phyloP scores from a whole-genome alignment of 2,797 vertebrate genomes.

The Microctenopoma lineatum region DNA sequence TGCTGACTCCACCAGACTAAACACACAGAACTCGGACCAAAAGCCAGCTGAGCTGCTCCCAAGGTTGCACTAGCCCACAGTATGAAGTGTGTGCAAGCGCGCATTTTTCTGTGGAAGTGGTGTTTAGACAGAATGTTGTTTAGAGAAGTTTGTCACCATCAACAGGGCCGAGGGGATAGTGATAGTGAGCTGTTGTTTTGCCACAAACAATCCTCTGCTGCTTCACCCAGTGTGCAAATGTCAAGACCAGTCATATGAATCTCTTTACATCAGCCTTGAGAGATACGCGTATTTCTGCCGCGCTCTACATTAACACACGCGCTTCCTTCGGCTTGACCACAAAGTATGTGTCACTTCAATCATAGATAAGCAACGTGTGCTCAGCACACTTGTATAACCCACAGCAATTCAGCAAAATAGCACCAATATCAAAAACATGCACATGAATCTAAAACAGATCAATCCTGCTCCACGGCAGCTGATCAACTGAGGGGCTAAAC shows the following conservation, averaged over 20 bases:
- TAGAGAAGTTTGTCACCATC: background rate
- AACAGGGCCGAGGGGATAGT: background rate
- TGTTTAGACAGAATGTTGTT: background rate
- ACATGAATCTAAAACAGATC: background rate
- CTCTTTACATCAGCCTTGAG: background rate
- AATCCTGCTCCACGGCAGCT: background rate
- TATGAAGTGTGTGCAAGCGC: background rate
- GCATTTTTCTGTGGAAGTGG: background rate
- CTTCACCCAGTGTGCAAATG: background rate
- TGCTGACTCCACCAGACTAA: conserved; percentile 35
- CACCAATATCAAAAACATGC: background rate
- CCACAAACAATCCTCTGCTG: background rate
- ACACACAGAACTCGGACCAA: conserved; percentile 33
- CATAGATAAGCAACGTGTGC: background rate
- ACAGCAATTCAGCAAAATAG: background rate
- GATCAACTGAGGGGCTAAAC: too few relatives aligned
- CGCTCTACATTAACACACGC: background rate
- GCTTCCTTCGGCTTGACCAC: background rate
- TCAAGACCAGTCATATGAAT: background rate
- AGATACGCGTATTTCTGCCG: background rate
- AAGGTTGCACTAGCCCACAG: conserved; percentile 28
- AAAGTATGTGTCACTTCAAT: background rate
- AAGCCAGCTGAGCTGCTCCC: conserved; percentile 8
- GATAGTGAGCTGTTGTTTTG: background rate
- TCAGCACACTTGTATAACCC: background rate